Evolutionary conservation across 2,113 vertebrate genomes (phyloP), one percentile per base, ranked within the genome.

Genomic region (Piprites chloris): DNA sequence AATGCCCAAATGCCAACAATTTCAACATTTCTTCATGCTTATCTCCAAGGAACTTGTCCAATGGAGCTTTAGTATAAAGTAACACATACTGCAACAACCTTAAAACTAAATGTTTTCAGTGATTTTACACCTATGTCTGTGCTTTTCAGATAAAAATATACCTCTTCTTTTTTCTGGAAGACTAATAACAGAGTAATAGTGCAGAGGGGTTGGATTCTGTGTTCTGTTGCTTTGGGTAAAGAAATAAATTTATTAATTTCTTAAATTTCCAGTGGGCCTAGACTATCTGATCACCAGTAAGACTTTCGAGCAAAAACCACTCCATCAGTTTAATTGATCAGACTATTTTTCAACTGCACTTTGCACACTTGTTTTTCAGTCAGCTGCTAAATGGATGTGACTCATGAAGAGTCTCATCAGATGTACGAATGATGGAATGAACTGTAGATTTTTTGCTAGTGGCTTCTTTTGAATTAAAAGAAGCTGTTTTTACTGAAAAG

Each of bases 131-230:
- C 11, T 56, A 0, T 30, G 22, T 50, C 4, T 79, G 3, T 89
- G 9, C 13, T 62, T 86, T 73, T 84, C 30, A 76, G n/a, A 56
- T 75, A 33, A 62, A 81, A 62, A 3, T 23, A 27, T 23, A 3
- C 21, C 9, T 53, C 35, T 47, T 49, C 14, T 59, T 9, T 62
- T 35, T 93, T 52, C 7, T 28, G 33, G 6, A 56, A 82, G 47
- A 39, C 21, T 49, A 0, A 0, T 28, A 16, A 2, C 5, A 39
- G 14, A 69, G 5, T 35, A 67, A 50, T 44, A 56, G 26, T 41
- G 39, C 24, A 41, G 28, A 71, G 80, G 77, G 84, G 53, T 12
- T 52, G 19, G 16, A 21, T 86, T 83, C 24, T 37, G 10, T 90
- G 15, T 73, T 76, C 12, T 72, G 3, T 58, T 87, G 5, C 9